Percentiles rank a stretch among this genome's conserved stretches.
phyloP scores from a whole-genome alignment of 2,113 vertebrate genomes.

The Odocoileus hemionus region DNA sequence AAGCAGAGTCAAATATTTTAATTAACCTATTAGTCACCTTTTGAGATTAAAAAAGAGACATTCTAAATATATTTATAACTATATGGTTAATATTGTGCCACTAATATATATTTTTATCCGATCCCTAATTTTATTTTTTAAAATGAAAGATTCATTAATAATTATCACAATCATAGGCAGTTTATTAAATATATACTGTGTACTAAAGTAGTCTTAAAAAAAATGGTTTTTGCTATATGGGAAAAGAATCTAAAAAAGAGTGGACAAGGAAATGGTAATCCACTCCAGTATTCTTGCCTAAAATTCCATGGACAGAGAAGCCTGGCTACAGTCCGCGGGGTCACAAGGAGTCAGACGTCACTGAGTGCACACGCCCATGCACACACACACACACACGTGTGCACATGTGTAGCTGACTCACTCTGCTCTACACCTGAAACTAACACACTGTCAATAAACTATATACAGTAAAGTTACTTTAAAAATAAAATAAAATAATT shows the following conservation, averaged over 20 bases:
- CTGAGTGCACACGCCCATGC: accelerated
- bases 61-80: neutral
- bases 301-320: neutral
- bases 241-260: neutral
- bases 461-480: neutral
- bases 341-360: neutral
- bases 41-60: neutral
- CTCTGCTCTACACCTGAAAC: neutral
- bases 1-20: neutral
- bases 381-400: neutral
- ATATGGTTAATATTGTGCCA: neutral
- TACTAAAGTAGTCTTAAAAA: neutral
- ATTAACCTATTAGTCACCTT: neutral
- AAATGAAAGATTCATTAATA: neutral
- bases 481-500: neutral
- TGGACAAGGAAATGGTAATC: neutral
- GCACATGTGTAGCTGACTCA: neutral
- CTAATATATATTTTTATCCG: neutral
- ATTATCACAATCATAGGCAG: neutral
- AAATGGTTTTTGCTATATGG: neutral
- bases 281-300: neutral
- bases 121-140: neutral
- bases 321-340: neutral
- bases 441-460: neutral
- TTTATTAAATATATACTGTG: neutral